phyloP scores from a whole-genome alignment of 2,888 invertebrate species.

The Parnassius apollo region DNA sequence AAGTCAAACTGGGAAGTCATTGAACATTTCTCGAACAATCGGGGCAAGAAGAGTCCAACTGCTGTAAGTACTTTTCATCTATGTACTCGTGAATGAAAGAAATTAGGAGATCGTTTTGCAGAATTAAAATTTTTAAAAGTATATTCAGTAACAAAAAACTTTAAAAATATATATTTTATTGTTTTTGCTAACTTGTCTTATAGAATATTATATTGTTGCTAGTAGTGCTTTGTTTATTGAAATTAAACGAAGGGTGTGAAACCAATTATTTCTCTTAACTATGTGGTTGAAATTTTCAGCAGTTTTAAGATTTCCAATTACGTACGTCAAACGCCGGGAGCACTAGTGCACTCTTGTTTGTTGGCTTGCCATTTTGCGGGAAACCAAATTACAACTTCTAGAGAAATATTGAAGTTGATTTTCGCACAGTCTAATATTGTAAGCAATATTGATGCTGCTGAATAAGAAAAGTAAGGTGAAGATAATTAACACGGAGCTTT shows the following conservation, averaged over 20 bases:
- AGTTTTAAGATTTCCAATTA: background rate
- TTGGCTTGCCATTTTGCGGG: background rate
- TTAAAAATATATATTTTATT: too few species aligned
- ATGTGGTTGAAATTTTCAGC: background rate
- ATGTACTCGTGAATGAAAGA: background rate
- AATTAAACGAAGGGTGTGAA: background rate
- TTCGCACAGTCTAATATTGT: background rate
- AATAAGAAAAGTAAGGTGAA: too few species aligned
- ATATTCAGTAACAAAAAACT: too few species aligned
- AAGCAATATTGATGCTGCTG: background rate
- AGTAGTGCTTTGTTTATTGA: constrained; percentile 46
- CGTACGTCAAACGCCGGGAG: background rate
- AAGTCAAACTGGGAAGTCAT: constrained; percentile 96
- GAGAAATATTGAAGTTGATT: background rate
- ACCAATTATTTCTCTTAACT: background rate
- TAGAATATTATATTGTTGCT: constrained; percentile 37
- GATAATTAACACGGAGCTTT: too few species aligned
- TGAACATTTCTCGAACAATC: constrained; percentile 88
- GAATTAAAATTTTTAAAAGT: too few species aligned
- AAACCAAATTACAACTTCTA: background rate
- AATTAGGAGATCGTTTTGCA: too few species aligned
- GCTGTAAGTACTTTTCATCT: constrained; percentile 50
- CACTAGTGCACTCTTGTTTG: background rate
- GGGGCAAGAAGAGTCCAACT: constrained; percentile 78
- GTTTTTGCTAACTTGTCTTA: too few species aligned